Evolutionary conservation across 1,140 invertebrate species (phyloP).

Genomic region (Mycetomoellerius zeteki): DNA sequence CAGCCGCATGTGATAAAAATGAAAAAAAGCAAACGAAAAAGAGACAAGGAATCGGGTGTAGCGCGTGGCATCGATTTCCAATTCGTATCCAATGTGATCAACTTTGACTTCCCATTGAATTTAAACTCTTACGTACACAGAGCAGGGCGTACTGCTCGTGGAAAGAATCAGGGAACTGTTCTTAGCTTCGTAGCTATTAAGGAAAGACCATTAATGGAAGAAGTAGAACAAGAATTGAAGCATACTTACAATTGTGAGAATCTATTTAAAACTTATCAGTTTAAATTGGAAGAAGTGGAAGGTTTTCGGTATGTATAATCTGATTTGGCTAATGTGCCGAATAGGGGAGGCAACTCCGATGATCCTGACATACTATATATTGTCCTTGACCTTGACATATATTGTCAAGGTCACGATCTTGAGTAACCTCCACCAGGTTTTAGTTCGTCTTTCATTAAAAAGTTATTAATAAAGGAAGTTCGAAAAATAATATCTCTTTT

Average conservation of each 20-base stretch:
- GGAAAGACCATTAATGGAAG: conserved; percentile 92
- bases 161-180: conserved; percentile 97
- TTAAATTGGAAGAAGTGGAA: conserved; percentile 98
- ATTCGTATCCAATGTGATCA: conserved; percentile 98
- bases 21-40: conserved; percentile 90
- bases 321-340: too few species aligned
- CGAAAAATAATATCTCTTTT: too few species aligned
- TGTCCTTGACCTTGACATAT: too few species aligned
- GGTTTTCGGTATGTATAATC: conserved; percentile 90
- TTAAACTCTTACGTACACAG: conserved; percentile 97
- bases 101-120: conserved; percentile 98
- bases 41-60: conserved; percentile 97
- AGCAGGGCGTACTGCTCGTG: conserved; percentile 97
- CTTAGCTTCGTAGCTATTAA: conserved; percentile 96
- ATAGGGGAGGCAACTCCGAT: too few species aligned
- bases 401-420: too few species aligned
- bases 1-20: conserved; percentile 81
- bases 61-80: conserved; percentile 99
- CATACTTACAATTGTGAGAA: conserved; percentile 87
- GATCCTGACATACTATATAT: too few species aligned
- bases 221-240: conserved; percentile 92
- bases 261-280: conserved; percentile 95
- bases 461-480: too few species aligned
- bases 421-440: too few species aligned
- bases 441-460: too few species aligned